Conservation (phyloP, 2,888 invertebrate genomes). For the Arctia plantaginis region DNA sequence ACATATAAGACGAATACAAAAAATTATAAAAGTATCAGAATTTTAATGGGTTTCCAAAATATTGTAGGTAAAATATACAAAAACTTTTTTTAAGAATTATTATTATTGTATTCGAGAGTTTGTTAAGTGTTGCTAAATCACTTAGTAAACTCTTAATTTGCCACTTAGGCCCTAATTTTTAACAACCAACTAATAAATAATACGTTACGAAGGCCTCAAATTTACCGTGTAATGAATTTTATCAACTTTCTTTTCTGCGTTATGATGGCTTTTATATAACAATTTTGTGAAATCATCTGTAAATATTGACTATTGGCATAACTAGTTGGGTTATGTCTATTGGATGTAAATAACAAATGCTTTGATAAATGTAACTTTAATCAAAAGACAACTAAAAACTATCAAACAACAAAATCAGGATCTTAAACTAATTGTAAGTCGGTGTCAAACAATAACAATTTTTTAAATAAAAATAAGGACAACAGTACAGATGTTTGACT, state of each 20-base stretch:
- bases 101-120: too few species aligned
- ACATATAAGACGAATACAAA: too few species aligned
- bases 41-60: too few species aligned
- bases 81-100: neutral
- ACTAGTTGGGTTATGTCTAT: neutral
- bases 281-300: conserved; percentile 3
- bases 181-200: neutral
- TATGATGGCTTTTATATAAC: conserved; percentile 34
- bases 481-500: too few species aligned
- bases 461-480: neutral
- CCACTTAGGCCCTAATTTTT: too few species aligned
- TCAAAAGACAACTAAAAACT: neutral
- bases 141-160: neutral
- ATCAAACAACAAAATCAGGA: neutral
- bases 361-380: neutral
- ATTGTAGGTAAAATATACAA: neutral
- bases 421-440: too few species aligned
- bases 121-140: neutral
- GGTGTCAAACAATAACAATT: neutral
- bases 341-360: neutral
- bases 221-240: conserved; percentile 35
- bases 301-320: conserved; percentile 8
- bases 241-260: conserved; percentile 34
- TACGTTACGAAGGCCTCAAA: conserved; percentile 21
- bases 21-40: too few species aligned